These are phyloP conservation scores for Aurelia coerulea DNA, from an alignment of 30 jellyfish, hydroid and myxozoan species.

Conservation along the genomic window DNA sequence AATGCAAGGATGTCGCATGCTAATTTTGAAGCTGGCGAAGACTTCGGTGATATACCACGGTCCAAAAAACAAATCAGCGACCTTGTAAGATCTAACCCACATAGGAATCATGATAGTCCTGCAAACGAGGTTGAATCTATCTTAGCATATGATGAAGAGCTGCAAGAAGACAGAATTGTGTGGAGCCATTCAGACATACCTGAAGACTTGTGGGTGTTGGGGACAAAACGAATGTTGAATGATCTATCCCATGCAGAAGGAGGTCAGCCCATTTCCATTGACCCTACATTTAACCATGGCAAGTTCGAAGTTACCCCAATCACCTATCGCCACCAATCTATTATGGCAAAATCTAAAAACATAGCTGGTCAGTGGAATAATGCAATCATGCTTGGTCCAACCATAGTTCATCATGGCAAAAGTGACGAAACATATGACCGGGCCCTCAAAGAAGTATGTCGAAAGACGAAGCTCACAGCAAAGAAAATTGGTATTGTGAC, in stretches of 20 bases:
- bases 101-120: background rate
- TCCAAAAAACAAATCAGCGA: no score
- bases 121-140: constrained; percentile 5
- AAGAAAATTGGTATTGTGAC: constrained; percentile 13
- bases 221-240: constrained; percentile 5
- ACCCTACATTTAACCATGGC: constrained; percentile 22
- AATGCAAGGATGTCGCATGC: no score
- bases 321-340: constrained; percentile 11
- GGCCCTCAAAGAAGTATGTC: background rate
- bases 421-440: constrained; percentile 15
- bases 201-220: constrained; percentile 21
- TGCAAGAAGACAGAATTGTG: constrained; percentile 7
- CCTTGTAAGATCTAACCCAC: no score
- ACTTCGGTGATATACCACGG: no score
- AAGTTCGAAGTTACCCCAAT: constrained; percentile 12
- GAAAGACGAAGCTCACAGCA: constrained; percentile 1
- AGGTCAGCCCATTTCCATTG: constrained; percentile 12
- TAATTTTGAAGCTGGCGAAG: no score
- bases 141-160: constrained; percentile 10
- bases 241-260: background rate
- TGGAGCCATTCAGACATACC: constrained; percentile 21
- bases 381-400: constrained; percentile 26
- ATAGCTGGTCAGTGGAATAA: background rate
- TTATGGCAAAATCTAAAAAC: constrained; percentile 1
- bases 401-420: constrained; percentile 5